Conservation (phyloP, 2,113 vertebrate genomes). For the Rattus rattus region DNA sequence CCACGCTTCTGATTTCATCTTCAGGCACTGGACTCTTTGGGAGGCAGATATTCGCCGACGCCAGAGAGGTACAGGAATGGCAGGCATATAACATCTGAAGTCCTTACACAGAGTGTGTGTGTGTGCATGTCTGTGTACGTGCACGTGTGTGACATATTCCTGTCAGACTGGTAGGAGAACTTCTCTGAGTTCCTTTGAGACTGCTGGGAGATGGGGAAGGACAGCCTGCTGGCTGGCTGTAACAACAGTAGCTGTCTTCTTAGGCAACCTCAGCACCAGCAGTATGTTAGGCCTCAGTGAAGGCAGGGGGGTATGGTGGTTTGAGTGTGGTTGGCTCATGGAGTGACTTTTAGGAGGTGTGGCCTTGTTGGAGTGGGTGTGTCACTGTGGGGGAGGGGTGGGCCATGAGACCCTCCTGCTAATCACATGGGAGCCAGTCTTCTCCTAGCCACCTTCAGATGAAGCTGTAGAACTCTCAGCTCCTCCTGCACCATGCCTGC, state of each 20-base stretch:
- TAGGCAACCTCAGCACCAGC: too few species aligned
- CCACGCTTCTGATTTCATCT: neutral
- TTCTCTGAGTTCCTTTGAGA: neutral
- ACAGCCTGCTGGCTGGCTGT: fast-evolving
- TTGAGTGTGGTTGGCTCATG: too few species aligned
- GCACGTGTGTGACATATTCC: neutral
- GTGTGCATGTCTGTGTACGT: neutral
- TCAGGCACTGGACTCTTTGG: too few species aligned
- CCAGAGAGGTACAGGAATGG: neutral
- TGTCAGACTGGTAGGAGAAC: neutral
- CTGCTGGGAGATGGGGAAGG: neutral
- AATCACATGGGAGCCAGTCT: too few species aligned
- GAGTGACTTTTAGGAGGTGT: too few species aligned
- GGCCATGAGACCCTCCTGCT: too few species aligned
- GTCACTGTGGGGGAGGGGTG: too few species aligned
- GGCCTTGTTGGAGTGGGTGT: too few species aligned
- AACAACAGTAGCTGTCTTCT: neutral
- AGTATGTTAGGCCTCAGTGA: neutral
- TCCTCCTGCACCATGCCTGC: too few species aligned
- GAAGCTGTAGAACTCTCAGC: too few species aligned
- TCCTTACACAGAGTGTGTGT: neutral
- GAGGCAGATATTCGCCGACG: neutral
- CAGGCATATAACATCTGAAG: neutral
- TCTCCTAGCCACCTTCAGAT: too few species aligned
- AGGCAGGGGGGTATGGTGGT: too few species aligned